Conservation (phyloP, 2,797 vertebrate species). For the Pangasius mekongensis region DNA sequence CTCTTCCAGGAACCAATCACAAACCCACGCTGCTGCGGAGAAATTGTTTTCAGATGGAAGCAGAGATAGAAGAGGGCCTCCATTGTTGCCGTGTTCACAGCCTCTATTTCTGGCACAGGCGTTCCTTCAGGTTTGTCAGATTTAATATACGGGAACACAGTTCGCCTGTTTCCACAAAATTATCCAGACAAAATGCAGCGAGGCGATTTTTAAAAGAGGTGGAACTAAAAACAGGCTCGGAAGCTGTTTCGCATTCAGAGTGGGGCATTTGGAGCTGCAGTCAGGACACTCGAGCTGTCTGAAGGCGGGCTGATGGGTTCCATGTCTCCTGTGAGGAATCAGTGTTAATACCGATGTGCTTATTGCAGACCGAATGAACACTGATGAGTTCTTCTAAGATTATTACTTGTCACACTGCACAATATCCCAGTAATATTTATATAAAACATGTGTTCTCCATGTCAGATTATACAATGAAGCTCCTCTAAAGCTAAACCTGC, state of each 20-base stretch:
- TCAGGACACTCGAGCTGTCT: not conserved
- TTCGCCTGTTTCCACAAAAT: constrained; percentile 22
- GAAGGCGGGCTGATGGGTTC: not conserved
- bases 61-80: constrained; percentile 56
- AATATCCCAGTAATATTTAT: not conserved
- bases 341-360: not conserved
- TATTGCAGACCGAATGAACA: not conserved
- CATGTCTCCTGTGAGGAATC: constrained; percentile 14
- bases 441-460: not conserved
- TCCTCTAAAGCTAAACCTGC: not conserved
- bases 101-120: constrained; percentile 46
- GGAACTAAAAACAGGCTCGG: constrained; percentile 33
- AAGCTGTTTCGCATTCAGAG: constrained; percentile 8
- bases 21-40: constrained; percentile 46
- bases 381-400: not conserved
- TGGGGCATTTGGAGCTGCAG: not conserved
- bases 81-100: constrained; percentile 89
- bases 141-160: constrained; percentile 32
- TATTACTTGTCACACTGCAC: not conserved
- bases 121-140: constrained; percentile 34
- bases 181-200: constrained; percentile 19
- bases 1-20: constrained; percentile 31
- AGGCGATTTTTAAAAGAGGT: constrained; percentile 6
- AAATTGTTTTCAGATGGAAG: constrained; percentile 52
- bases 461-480: not conserved